Conservation (phyloP, 2,113 vertebrate species). For the Halichoeres trimaculatus region DNA sequence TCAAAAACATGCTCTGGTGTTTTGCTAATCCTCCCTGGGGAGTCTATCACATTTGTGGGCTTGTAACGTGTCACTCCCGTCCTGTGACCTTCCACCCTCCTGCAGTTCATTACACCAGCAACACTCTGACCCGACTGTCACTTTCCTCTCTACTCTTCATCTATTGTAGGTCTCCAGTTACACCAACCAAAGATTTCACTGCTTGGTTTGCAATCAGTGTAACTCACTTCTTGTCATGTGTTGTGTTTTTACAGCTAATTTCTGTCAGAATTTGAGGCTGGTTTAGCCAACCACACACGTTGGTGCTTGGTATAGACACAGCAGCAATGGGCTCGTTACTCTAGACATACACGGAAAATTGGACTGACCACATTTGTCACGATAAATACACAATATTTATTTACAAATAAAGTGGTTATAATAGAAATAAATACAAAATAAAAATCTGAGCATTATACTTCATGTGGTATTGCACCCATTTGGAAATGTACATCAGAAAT, state of each 20-base stretch:
- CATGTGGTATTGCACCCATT: conserved; percentile 99
- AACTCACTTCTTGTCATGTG: conserved; percentile 20
- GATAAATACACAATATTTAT: conserved; percentile 99
- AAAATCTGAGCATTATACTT: conserved; percentile 99
- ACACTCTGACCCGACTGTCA: conserved; percentile 55
- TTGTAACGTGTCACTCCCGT: conserved; percentile 61
- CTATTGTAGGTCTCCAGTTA: conserved; percentile 68
- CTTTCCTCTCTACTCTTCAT: conserved; percentile 40
- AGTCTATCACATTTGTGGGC: conserved; percentile 63
- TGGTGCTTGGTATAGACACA: not conserved
- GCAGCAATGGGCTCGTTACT: conserved; percentile 5
- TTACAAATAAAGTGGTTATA: conserved; percentile 99
- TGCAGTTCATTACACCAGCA: conserved; percentile 58
- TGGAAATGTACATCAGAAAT: conserved; percentile 99
- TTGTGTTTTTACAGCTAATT: conserved; percentile 55
- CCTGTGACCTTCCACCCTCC: conserved; percentile 57
- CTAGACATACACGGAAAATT: conserved; percentile 80
- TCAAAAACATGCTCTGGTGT: conserved; percentile 72
- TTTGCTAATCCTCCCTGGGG: conserved; percentile 73
- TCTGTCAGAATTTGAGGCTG: conserved; percentile 46
- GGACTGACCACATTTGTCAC: conserved; percentile 92
- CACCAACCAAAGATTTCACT: conserved; percentile 46
- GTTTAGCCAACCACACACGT: conserved; percentile 8
- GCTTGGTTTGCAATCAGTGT: conserved; percentile 68
- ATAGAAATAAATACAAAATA: conserved; percentile 99